Evolutionary conservation across 2,797 vertebrate species (phyloP), one percentile per base, ranked within the genome.

Genomic region (Cossypha dichroa): DNA sequence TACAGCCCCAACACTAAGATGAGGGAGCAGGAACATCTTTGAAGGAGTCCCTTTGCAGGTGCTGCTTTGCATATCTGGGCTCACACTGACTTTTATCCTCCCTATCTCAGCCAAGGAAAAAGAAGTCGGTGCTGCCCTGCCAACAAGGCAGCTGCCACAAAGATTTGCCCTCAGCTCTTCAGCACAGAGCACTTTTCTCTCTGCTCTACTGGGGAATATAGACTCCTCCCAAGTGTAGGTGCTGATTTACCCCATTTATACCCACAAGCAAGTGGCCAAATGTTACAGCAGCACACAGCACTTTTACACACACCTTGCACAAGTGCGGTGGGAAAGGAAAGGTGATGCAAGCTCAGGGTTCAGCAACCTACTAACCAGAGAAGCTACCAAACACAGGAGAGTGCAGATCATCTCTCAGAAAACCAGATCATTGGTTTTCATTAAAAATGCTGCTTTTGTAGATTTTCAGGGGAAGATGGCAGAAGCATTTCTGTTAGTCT

Each of bases 401-500:
- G 33, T 72, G 63, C 33, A 15, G 54, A n/a, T 25, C 6, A 2
- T 59, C 51, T 64, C 59, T 90, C 12, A 5, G 43, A 78, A 90
- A 89, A 69, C 11, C 29, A 66, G 87, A 80, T 15, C 3, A 31
- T 4, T 90, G 31, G 21, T 46, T 69, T 62, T 55, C 31, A 34
- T 34, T 80, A 45, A 70, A 88, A 92, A 16, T 2, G 0, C 23
- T 58, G 38, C 4, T 40, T 90, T 72, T 75, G 33, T 46, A 51
- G 69, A 75, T 86, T 56, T 81, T 41, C 78, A 80, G 26, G 19
- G 25, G 23, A 89, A 46, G 26, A 45, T 62, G 58, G 72, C 49
- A 78, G 62, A 89, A 93, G 2, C 20, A 51, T 88, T 94, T 83
- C 91, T 72, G 28, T 48, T 84, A 54, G n/a, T 79, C 43, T 74